A percentile compares a stretch with the other conserved stretches of the same genome.
Conservation (phyloP, 2,888 invertebrate species). For the Lutraria lutraria region DNA sequence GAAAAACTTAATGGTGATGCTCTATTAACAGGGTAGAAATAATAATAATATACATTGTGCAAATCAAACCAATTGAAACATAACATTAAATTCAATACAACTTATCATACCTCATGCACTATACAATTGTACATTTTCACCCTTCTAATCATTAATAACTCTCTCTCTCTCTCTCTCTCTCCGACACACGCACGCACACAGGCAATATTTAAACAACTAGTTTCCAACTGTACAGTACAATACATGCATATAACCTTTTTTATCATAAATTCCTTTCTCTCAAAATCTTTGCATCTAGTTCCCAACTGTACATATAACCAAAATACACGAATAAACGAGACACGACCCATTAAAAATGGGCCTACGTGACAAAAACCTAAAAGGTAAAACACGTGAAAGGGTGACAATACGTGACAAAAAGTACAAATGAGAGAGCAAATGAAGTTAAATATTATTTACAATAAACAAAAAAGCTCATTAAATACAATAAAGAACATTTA, state of each 20-base stretch:
- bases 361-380: constrained; percentile 37
- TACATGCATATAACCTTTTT: no score
- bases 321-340: background rate
- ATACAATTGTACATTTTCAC: background rate
- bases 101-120: background rate
- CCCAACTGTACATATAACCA: background rate
- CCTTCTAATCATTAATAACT: background rate
- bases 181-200: no score
- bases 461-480: constrained; percentile 1
- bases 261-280: background rate
- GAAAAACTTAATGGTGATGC: no score
- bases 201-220: no score
- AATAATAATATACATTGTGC: no score
- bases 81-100: background rate
- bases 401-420: background rate
- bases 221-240: no score
- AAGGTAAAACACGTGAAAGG: constrained; percentile 36
- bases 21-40: no score
- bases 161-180: background rate
- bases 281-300: background rate
- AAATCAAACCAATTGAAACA: no score
- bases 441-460: constrained; percentile 39
- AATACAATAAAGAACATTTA: background rate
- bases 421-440: constrained; percentile 23
- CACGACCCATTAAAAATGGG: constrained; percentile 17